Conservation (phyloP, 2,888 invertebrate species). For the Lypha dubia region DNA sequence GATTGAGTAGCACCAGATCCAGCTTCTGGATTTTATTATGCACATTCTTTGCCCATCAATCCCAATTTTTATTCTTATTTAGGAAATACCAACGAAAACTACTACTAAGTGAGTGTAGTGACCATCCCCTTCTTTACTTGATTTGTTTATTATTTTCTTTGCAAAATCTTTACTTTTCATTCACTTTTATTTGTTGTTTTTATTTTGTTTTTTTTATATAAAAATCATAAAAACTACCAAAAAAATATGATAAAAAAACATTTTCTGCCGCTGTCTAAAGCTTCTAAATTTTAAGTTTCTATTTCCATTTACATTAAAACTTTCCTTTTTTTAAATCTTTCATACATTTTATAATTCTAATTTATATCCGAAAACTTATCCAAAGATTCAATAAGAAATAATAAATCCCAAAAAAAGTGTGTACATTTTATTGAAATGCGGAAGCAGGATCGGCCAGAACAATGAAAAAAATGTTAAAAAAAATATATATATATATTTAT, state of each 20-base stretch:
- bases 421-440: slow-evolving; percentile 79
- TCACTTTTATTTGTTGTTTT: slow-evolving; percentile 10
- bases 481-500: too few relatives aligned
- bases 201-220: slow-evolving; percentile 1
- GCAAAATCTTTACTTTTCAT: slow-evolving; percentile 1
- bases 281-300: slow-evolving; percentile 56
- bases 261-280: slow-evolving; percentile 68
- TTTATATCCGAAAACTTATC: slow-evolving; percentile 29
- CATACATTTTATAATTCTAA: not conserved
- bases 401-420: slow-evolving; percentile 71
- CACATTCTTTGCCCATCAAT: slow-evolving; percentile 87
- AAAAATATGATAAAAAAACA: slow-evolving; percentile 40
- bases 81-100: slow-evolving; percentile 84
- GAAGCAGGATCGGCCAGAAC: slow-evolving; percentile 83
- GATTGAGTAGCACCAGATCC: slow-evolving; percentile 92
- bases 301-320: slow-evolving; percentile 8
- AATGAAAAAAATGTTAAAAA: slow-evolving; percentile 76
- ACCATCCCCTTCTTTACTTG: not conserved
- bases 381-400: slow-evolving; percentile 29
- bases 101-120: slow-evolving; percentile 77
- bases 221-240: slow-evolving; percentile 41
- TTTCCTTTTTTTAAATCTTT: not conserved
- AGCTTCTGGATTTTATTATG: slow-evolving; percentile 89
- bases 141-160: slow-evolving; percentile 12
- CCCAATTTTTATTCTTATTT: slow-evolving; percentile 89